phyloP scores from a whole-genome alignment of 2,797 vertebrate species.

The Danio aesculapii region DNA sequence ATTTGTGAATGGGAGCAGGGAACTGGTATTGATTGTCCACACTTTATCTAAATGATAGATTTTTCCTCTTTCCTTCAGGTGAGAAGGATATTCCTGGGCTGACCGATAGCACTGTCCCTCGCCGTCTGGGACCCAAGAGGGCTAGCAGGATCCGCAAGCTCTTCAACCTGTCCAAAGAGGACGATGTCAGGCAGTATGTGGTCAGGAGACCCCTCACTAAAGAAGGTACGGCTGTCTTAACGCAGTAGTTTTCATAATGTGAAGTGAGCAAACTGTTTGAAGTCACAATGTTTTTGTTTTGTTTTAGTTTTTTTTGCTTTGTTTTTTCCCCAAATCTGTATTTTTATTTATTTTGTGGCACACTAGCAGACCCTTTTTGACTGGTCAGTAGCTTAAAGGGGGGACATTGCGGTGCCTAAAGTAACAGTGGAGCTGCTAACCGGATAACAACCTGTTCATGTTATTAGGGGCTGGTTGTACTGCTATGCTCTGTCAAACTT shows the following conservation, averaged over 20 bases:
- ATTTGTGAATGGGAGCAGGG: not conserved
- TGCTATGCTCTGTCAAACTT: conserved; percentile 58
- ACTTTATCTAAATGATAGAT: conserved; percentile 43
- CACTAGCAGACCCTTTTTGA: conserved; percentile 82
- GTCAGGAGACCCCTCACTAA: conserved; percentile 95
- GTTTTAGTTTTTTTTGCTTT: too few species aligned
- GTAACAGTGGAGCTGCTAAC: conserved; percentile 73
- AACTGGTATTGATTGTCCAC: too few species aligned
- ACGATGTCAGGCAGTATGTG: conserved; percentile 96
- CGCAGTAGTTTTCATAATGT: too few species aligned
- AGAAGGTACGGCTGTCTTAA: conserved; percentile 81
- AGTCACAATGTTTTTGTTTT: not conserved
- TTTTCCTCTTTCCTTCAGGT: conserved; percentile 72
- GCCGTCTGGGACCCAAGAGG: conserved; percentile 95
- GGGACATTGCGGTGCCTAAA: conserved; percentile 82
- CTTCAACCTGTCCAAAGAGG: conserved; percentile 97
- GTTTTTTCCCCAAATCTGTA: too few species aligned
- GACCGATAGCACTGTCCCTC: conserved; percentile 96
- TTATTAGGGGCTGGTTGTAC: conserved; percentile 57
- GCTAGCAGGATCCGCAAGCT: conserved; percentile 98
- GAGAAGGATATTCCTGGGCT: conserved; percentile 98
- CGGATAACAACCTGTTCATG: conserved; percentile 51
- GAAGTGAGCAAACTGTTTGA: not conserved
- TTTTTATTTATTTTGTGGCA: conserved; percentile 63
- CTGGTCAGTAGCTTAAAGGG: conserved; percentile 76